Percentiles rank a stretch among this genome's conserved stretches.
phyloP scores from a whole-genome alignment of 2,888 invertebrate species.

The Philhelius pedissequus region DNA sequence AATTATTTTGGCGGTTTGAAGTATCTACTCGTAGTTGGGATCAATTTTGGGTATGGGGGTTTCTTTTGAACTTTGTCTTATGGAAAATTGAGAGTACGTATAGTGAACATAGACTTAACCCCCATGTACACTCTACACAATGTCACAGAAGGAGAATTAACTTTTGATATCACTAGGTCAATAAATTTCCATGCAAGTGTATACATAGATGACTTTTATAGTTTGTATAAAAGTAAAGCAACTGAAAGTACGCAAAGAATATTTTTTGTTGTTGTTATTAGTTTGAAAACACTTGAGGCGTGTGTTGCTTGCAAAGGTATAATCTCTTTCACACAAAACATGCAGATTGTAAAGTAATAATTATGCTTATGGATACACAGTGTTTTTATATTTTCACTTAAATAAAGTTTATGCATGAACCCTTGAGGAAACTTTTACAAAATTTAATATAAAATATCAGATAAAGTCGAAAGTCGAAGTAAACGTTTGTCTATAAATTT shows the following conservation, averaged over 20 bases:
- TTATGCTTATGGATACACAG: neutral
- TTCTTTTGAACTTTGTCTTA: slow-evolving; percentile 53
- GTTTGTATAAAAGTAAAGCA: neutral
- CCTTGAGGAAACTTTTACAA: neutral
- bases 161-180: slow-evolving; percentile 47
- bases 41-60: slow-evolving; percentile 61
- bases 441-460: neutral
- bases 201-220: slow-evolving; percentile 8
- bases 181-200: slow-evolving; percentile 36
- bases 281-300: neutral
- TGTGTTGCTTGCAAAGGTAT: neutral
- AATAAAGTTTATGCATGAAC: neutral
- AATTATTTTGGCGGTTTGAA: slow-evolving; percentile 33
- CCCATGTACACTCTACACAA: neutral
- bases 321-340: neutral
- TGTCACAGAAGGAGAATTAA: slow-evolving; percentile 30
- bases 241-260: neutral
- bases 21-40: slow-evolving; percentile 46
- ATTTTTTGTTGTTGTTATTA: neutral
- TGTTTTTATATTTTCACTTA: neutral
- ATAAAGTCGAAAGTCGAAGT: neutral
- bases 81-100: slow-evolving; percentile 12
- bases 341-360: neutral
- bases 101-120: neutral
- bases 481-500: neutral